Conservation (phyloP, 2,113 vertebrate species). For the Limnothrissa miodon region DNA sequence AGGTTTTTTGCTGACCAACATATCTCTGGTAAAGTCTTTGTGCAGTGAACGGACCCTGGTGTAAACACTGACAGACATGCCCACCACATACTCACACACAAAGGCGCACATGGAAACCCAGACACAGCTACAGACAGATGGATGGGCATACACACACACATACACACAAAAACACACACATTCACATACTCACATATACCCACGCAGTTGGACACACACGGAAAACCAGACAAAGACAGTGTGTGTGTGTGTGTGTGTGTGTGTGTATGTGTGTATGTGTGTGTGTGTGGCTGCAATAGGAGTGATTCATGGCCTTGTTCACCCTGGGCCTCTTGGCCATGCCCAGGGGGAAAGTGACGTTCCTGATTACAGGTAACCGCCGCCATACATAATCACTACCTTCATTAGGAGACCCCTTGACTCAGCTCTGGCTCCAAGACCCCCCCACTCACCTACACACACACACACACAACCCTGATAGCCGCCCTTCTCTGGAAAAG, state of each 20-base stretch:
- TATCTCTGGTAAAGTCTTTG: slow-evolving; percentile 52
- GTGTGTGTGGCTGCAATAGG: not conserved
- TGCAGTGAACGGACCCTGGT: slow-evolving; percentile 50
- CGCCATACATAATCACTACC: slow-evolving; percentile 52
- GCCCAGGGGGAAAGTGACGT: slow-evolving; percentile 58
- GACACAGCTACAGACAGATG: not conserved
- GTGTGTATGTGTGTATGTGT: not conserved
- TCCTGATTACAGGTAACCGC: slow-evolving; percentile 65
- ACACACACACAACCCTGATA: not conserved
- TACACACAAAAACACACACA: not conserved
- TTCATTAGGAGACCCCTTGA: slow-evolving; percentile 45
- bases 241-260: not conserved
- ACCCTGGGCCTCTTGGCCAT: slow-evolving; percentile 47
- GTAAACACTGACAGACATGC: slow-evolving; percentile 38
- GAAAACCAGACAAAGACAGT: not conserved
- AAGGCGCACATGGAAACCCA: slow-evolving; percentile 6
- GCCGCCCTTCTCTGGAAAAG: not conserved
- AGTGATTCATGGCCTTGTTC: slow-evolving; percentile 51
- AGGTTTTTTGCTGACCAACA: slow-evolving; percentile 61
- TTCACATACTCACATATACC: not conserved
- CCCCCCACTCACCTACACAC: not conserved
- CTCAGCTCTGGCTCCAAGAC: slow-evolving; percentile 35
- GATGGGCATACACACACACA: not conserved
- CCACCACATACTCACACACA: not conserved
- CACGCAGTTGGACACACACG: not conserved